Conservation (phyloP, 2,797 vertebrate species). For the Pseudomugil gertrudae region DNA sequence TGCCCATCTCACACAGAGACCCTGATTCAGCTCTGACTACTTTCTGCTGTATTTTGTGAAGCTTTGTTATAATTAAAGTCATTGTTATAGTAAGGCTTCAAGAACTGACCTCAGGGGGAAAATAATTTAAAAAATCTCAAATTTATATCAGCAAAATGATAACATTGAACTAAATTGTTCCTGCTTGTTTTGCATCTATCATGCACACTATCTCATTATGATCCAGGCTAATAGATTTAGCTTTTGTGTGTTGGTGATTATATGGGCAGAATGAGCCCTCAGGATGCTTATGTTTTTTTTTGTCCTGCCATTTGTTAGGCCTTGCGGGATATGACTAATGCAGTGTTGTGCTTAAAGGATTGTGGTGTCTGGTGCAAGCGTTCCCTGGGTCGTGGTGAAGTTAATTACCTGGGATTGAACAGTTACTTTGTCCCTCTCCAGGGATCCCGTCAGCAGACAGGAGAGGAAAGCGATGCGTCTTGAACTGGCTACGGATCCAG, state of each 20-base stretch:
- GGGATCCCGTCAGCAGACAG: constrained; percentile 63
- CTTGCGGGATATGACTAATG: constrained; percentile 77
- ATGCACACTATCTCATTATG: constrained; percentile 22
- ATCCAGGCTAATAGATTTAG: constrained; percentile 34
- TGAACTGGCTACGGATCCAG: constrained; percentile 65
- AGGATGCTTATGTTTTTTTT: constrained; percentile 55
- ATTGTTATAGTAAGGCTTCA: neutral
- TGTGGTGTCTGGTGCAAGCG: constrained; percentile 69
- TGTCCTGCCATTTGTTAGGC: constrained; percentile 66
- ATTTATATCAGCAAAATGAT: constrained; percentile 14
- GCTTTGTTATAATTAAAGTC: constrained; percentile 36
- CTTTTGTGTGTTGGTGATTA: constrained; percentile 47
- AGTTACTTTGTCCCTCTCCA: constrained; percentile 69
- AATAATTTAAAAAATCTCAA: neutral
- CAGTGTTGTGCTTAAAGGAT: constrained; percentile 80
- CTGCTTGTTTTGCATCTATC: constrained; percentile 2
- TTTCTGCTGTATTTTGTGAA: constrained; percentile 42
- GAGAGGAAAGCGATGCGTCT: constrained; percentile 57
- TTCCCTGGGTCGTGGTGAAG: constrained; percentile 75
- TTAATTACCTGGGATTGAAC: constrained; percentile 83
- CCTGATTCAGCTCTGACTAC: constrained; percentile 55
- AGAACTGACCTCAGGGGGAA: constrained; percentile 25
- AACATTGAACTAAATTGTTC: constrained; percentile 16
- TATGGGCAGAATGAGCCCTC: constrained; percentile 51
- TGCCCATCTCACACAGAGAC: constrained; percentile 47